These are phyloP conservation scores for Tragelaphus eurycerus DNA, from an alignment of 2,797 vertebrate genomes.

Conservation along the genomic window DNA sequence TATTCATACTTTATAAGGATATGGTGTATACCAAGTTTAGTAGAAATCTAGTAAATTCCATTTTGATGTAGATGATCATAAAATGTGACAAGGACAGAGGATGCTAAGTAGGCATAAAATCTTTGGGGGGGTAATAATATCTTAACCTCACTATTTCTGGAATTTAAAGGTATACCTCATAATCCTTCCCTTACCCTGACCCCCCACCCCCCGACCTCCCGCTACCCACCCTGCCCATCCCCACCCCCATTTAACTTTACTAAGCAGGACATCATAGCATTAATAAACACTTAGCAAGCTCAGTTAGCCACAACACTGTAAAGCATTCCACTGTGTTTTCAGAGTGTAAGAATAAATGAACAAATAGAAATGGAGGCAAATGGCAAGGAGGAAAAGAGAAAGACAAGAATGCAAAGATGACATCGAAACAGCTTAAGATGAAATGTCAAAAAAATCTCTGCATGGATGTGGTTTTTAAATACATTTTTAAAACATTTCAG, in stretches of 20 bases:
- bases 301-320: conserved; percentile 84
- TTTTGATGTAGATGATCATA: conserved; percentile 33
- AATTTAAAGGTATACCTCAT: conserved; percentile 82
- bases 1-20: conserved; percentile 74
- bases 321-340: conserved; percentile 84
- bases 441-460: conserved; percentile 86
- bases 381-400: conserved; percentile 70
- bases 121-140: conserved; percentile 57
- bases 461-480: conserved; percentile 89
- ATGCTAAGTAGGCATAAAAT: conserved; percentile 83
- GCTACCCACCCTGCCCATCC: background rate
- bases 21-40: conserved; percentile 80
- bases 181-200: conserved; percentile 71
- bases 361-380: conserved; percentile 79
- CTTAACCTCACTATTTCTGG: conserved; percentile 51
- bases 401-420: conserved; percentile 75
- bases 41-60: conserved; percentile 65
- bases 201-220: background rate
- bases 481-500: conserved; percentile 63
- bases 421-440: conserved; percentile 80
- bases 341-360: conserved; percentile 80
- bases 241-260: conserved; percentile 63
- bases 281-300: conserved; percentile 87
- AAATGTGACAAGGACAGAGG: conserved; percentile 53
- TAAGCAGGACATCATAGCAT: conserved; percentile 80